Percentiles rank a stretch among this genome's conserved stretches.
Conservation (phyloP, 2,888 invertebrate species). For the Cryptosula pallasiana region DNA sequence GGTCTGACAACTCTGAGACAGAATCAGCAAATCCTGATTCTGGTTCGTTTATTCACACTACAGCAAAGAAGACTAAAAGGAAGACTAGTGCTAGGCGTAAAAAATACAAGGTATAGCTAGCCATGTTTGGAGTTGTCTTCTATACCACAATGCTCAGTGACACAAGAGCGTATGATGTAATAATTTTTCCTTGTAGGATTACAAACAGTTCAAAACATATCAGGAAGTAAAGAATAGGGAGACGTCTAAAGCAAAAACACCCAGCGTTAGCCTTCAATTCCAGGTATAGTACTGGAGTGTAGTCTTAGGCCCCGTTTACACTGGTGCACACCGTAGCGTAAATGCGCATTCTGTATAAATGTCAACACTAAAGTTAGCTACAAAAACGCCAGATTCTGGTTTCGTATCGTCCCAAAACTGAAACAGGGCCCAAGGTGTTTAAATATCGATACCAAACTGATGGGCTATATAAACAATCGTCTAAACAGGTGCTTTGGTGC, state of each 20-base stretch:
- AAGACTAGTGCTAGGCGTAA: constrained; percentile 7
- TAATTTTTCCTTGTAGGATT: neutral
- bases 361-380: no score
- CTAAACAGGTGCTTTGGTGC: no score
- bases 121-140: neutral
- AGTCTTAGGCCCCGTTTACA: no score
- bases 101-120: constrained; percentile 16
- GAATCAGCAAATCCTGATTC: neutral
- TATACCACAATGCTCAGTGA: neutral
- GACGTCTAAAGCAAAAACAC: constrained; percentile 60
- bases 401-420: no score
- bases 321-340: no score
- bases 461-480: no score
- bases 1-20: constrained; percentile 21
- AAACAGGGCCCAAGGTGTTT: no score
- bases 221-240: constrained; percentile 22
- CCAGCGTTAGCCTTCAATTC: constrained; percentile 91
- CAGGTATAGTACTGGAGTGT: constrained; percentile 39
- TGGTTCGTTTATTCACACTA: constrained; percentile 13
- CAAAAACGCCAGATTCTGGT: no score
- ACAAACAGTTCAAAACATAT: constrained; percentile 21
- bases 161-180: neutral
- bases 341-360: no score
- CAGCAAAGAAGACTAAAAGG: constrained; percentile 20
- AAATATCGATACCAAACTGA: no score